Percentiles rank a stretch among this genome's conserved stretches.
Evolutionary conservation across 2,797 vertebrate species (phyloP).

Genomic region (Anas flavirostris): DNA sequence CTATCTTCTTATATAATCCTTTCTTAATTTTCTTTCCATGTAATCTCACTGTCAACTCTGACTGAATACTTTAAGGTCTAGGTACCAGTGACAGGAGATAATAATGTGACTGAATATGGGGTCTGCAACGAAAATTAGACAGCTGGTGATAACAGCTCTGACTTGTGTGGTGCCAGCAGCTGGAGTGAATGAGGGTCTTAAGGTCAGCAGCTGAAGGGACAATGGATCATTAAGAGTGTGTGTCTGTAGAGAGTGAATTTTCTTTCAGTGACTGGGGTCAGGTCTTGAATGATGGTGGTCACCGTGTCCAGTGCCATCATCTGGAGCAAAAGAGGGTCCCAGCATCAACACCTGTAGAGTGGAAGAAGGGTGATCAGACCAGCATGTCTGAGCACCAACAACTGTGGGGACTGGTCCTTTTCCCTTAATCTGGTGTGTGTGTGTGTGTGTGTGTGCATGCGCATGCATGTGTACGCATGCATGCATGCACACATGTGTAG

Average conservation of each 20-base stretch:
- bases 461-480: too few species aligned
- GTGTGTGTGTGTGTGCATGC: not conserved
- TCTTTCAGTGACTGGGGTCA: not conserved
- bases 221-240: rapidly evolving
- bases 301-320: rapidly evolving
- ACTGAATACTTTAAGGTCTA: not conserved
- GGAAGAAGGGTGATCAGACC: not conserved
- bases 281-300: not conserved
- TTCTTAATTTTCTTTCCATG: not conserved
- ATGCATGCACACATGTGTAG: not conserved
- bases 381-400: not conserved
- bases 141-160: not conserved
- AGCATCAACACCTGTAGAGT: not conserved
- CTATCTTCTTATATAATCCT: not conserved
- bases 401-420: not conserved
- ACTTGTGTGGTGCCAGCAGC: not conserved
- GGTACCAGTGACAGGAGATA: not conserved
- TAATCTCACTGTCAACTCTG: not conserved
- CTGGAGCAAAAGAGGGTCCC: not conserved
- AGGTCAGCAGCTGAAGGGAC: not conserved
- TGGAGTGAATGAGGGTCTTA: not conserved
- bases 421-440: not conserved
- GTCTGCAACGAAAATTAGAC: not conserved
- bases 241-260: not conserved
- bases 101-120: not conserved